A percentile compares a stretch with the other conserved stretches of the same genome.
phyloP scores from a whole-genome alignment of 2,888 invertebrate species.

The Coleophora flavipennella region DNA sequence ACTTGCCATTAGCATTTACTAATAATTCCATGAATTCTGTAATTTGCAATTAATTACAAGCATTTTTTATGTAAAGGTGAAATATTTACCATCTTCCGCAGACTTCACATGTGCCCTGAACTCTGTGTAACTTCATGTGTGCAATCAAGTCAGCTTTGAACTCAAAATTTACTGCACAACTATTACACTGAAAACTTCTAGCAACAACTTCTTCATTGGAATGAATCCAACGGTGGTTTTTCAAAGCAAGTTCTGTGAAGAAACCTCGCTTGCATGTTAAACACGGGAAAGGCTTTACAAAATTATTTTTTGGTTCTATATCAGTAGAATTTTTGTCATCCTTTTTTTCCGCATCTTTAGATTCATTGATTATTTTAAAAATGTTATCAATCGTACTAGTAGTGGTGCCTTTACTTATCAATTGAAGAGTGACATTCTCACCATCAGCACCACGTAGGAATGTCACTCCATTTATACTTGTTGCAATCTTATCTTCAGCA shows the following conservation, averaged over 20 bases:
- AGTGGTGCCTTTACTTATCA: conserved; percentile 34
- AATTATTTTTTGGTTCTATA: no score
- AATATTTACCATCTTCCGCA: conserved; percentile 78
- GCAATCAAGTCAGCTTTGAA: conserved; percentile 75
- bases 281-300: conserved; percentile 69
- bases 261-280: conserved; percentile 69
- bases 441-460: conserved; percentile 18
- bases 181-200: conserved; percentile 60
- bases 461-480: conserved; percentile 17
- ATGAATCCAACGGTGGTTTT: conserved; percentile 76
- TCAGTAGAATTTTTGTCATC: not conserved
- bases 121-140: conserved; percentile 76
- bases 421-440: conserved; percentile 49
- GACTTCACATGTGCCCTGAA: conserved; percentile 75
- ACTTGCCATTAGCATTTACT: no score
- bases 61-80: no score
- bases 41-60: no score
- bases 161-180: conserved; percentile 75
- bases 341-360: not conserved
- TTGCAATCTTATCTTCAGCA: conserved; percentile 17
- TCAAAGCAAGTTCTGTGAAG: conserved; percentile 70
- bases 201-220: conserved; percentile 32
- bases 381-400: not conserved
- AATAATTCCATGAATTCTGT: no score
- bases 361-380: not conserved